A percentile compares a stretch with the other conserved stretches of the same genome.
phyloP scores from a whole-genome alignment of 2,888 invertebrate species.

The Ochropacha duplaris region DNA sequence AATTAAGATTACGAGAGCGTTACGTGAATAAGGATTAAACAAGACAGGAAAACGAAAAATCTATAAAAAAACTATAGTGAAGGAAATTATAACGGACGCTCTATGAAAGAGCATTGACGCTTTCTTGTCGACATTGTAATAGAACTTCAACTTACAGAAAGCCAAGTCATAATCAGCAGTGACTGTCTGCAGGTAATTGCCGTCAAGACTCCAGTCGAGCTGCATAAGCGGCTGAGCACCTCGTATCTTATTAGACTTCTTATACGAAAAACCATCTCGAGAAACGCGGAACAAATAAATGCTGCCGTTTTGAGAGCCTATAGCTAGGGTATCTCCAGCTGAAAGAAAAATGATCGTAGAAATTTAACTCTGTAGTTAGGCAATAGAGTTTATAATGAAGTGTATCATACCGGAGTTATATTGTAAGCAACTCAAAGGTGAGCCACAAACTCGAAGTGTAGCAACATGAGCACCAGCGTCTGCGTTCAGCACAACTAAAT shows the following conservation, averaged over 20 bases:
- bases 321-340: conserved; percentile 94
- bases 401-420: conserved; percentile 90
- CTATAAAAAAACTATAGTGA: not conserved
- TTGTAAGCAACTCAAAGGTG: conserved; percentile 92
- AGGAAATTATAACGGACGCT: conserved; percentile 1
- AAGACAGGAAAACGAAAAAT: not conserved
- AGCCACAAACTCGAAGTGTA: conserved; percentile 93
- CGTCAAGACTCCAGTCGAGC: conserved; percentile 96
- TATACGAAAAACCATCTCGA: conserved; percentile 94
- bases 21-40: no score
- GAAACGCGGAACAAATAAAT: conserved; percentile 89
- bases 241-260: conserved; percentile 93
- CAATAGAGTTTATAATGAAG: not conserved
- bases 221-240: conserved; percentile 93
- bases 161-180: conserved; percentile 94
- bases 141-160: conserved; percentile 88
- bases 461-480: conserved; percentile 93
- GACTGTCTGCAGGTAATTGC: conserved; percentile 93
- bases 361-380: not conserved
- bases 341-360: conserved; percentile 25
- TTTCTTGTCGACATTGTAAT: not conserved
- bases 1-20: no score
- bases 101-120: no score
- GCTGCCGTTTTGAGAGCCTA: conserved; percentile 95
- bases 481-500: conserved; percentile 92